Evolutionary conservation across 1,140 invertebrate genomes (phyloP).

Genomic region (Daktulosphaira vitifoliae): DNA sequence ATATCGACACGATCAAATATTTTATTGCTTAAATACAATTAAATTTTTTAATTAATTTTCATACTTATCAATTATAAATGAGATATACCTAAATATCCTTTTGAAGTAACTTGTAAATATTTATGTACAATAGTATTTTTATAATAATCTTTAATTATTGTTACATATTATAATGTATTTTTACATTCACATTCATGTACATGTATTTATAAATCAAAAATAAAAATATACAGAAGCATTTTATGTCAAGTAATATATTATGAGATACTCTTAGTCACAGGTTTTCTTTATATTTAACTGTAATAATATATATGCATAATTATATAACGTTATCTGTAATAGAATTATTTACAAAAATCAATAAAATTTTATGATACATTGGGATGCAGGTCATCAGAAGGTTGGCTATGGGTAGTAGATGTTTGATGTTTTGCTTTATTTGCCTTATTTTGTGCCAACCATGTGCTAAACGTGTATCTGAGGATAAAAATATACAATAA

Average conservation of each 20-base stretch:
- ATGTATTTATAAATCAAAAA: background rate
- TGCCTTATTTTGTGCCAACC: background rate
- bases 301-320: background rate
- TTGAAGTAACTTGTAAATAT: no score
- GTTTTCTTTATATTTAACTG: slow-evolving; percentile 1
- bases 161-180: background rate
- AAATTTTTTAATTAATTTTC: background rate
- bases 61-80: no score
- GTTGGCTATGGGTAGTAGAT: background rate
- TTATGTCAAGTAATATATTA: no score
- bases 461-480: background rate
- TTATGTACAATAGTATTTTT: no score
- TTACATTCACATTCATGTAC: background rate
- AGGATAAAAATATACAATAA: background rate
- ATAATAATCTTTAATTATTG: background rate
- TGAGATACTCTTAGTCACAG: slow-evolving; percentile 25
- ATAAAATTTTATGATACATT: slow-evolving; percentile 13
- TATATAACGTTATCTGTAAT: background rate
- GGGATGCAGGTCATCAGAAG: background rate
- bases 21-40: slow-evolving; percentile 30
- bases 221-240: slow-evolving; percentile 23
- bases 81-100: no score
- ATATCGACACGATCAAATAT: slow-evolving; percentile 19
- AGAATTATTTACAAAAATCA: slow-evolving; percentile 6
- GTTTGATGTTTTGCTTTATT: background rate